Percentiles rank a stretch among this genome's conserved stretches.
Evolutionary conservation across 2,888 invertebrate species (phyloP).

Genomic region (Thecophora atra): DNA sequence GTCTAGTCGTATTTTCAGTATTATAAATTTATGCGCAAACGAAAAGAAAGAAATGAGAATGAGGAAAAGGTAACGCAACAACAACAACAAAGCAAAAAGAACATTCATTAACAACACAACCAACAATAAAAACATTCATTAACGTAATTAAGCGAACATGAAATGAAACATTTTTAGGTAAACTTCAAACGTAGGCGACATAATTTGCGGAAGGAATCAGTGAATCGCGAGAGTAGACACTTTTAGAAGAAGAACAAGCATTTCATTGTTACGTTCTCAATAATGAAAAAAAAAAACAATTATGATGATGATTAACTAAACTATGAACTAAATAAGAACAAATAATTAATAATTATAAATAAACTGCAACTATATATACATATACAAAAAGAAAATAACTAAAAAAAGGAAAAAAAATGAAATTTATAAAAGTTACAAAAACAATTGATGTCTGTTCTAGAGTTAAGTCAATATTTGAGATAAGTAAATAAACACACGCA

Average conservation of each 20-base stretch:
- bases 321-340: constrained; percentile 42
- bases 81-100: constrained; percentile 37
- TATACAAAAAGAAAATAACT: constrained; percentile 44
- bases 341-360: too few relatives aligned
- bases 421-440: constrained; percentile 41
- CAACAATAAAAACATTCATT: constrained; percentile 36
- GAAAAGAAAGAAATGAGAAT: constrained; percentile 45
- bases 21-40: constrained; percentile 54
- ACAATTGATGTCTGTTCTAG: constrained; percentile 58
- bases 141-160: constrained; percentile 37
- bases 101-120: constrained; percentile 25
- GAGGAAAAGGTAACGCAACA: constrained; percentile 38
- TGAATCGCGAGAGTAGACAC: constrained; percentile 19
- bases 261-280: constrained; percentile 50
- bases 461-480: constrained; percentile 50
- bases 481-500: constrained; percentile 37
- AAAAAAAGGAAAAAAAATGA: constrained; percentile 40
- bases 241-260: constrained; percentile 52
- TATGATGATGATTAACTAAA: constrained; percentile 38
- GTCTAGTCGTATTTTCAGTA: constrained; percentile 65
- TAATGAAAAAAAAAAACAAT: constrained; percentile 38
- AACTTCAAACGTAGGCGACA: neutral
- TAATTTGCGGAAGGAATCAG: constrained; percentile 16
- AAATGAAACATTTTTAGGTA: constrained; percentile 10
- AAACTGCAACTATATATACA: constrained; percentile 38